phyloP scores from a whole-genome alignment of 1,140 invertebrate species.

The Alviniconcha marisindica region DNA sequence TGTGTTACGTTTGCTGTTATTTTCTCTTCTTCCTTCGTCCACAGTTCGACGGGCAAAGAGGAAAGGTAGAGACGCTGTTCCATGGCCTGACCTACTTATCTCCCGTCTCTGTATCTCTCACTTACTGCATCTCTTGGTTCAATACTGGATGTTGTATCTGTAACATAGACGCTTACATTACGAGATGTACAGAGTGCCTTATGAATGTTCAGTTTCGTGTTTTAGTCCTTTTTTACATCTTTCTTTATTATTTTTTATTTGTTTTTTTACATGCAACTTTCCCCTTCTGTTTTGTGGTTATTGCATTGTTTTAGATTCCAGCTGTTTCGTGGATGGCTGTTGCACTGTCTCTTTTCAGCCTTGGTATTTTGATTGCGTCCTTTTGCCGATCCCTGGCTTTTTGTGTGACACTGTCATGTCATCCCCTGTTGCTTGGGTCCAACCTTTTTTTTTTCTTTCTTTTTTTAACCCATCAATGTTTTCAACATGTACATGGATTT shows the following conservation, averaged over 20 bases:
- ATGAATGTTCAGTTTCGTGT: constrained; percentile 19
- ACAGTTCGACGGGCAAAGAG: constrained; percentile 54
- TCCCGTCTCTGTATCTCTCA: background rate
- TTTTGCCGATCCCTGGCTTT: too few species aligned
- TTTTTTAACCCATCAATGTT: too few species aligned
- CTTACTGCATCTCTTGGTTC: background rate
- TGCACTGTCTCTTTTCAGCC: too few species aligned
- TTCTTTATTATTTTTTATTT: background rate
- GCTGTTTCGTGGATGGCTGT: too few species aligned
- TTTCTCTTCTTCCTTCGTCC: constrained; percentile 42
- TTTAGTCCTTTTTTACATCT: background rate
- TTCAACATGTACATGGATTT: too few species aligned
- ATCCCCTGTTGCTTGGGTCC: too few species aligned
- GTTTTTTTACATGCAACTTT: background rate
- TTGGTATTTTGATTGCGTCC: too few species aligned
- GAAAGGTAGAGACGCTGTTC: constrained; percentile 52
- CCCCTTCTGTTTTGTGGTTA: too few species aligned
- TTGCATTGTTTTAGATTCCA: too few species aligned
- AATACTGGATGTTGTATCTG: background rate
- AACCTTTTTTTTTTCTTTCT: too few species aligned
- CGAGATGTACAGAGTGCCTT: background rate
- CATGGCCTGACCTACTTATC: background rate
- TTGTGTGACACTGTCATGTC: too few species aligned
- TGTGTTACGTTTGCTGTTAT: background rate
- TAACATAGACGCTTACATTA: background rate